These are phyloP conservation scores for Fukomys damarensis DNA, from an alignment of 2,113 vertebrate species.

Conservation along the genomic window DNA sequence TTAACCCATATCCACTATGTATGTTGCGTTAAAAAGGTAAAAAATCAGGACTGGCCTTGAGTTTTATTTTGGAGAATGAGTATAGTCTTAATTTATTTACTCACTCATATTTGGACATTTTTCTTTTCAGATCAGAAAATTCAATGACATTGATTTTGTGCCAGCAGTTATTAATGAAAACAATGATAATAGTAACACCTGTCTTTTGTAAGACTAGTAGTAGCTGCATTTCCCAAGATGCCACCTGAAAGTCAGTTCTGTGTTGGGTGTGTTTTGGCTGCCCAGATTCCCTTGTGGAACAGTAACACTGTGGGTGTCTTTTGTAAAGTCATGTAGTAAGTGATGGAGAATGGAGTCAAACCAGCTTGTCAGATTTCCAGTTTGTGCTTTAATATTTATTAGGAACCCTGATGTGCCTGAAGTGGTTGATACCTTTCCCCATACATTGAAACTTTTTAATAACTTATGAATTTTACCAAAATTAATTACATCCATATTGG, in stretches of 20 bases:
- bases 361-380: not conserved
- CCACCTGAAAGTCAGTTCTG: not conserved
- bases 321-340: not conserved
- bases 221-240: not conserved
- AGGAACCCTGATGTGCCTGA: not conserved
- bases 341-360: conserved; percentile 2
- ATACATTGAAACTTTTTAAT: not conserved
- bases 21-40: not conserved
- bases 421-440: not conserved
- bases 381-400: conserved; percentile 7
- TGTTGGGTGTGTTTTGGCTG: not conserved
- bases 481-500: not conserved
- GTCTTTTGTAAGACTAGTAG: not conserved
- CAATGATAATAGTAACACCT: not conserved
- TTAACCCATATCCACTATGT: not conserved
- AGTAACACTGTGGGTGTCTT: not conserved
- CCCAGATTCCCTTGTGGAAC: not conserved
- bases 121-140: not conserved
- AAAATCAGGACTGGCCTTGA: not conserved
- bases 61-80: not conserved
- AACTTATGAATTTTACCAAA: not conserved
- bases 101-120: not conserved
- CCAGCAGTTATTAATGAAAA: not conserved
- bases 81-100: not conserved
- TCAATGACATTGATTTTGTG: not conserved